A percentile compares a stretch with the other conserved stretches of the same genome.
Conservation (phyloP, 2,113 vertebrate genomes). For the Etia nguti region DNA sequence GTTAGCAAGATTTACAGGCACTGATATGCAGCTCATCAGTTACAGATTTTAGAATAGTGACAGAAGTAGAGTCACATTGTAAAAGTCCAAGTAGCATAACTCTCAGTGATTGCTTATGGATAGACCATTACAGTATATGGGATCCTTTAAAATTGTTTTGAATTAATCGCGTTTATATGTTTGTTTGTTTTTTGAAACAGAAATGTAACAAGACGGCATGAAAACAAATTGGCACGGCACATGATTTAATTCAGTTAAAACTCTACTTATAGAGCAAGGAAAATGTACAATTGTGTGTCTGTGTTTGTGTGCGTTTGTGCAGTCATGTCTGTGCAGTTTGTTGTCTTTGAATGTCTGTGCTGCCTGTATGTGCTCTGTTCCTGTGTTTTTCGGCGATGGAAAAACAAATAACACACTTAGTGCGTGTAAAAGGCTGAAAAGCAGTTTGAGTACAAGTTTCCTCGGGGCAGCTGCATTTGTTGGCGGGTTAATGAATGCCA, state of each 20-base stretch:
- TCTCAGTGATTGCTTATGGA: not conserved
- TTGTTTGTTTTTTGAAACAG: not conserved
- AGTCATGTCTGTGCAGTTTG: not conserved
- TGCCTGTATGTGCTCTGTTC: not conserved
- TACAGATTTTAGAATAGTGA: not conserved
- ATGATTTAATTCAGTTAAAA: not conserved
- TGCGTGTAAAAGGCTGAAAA: slow-evolving; percentile 21
- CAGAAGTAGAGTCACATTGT: not conserved
- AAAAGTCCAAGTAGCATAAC: not conserved
- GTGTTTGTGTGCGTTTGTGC: not conserved
- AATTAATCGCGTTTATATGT: not conserved
- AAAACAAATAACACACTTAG: slow-evolving; percentile 33
- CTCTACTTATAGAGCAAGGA: not conserved
- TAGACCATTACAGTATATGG: not conserved
- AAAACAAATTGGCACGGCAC: not conserved
- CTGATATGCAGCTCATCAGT: not conserved
- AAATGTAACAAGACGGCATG: not conserved
- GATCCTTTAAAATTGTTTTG: not conserved
- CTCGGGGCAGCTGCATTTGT: slow-evolving; percentile 42
- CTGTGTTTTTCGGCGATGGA: slow-evolving; percentile 3
- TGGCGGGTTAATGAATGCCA: slow-evolving; percentile 47
- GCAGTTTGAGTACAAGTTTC: slow-evolving; percentile 34
- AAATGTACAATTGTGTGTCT: not conserved
- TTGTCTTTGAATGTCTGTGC: not conserved
- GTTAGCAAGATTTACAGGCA: not conserved